These are phyloP conservation scores for Hydractinia symbiolongicarpus DNA, from an alignment of 30 jellyfish, hydroid and myxozoan species.

Conservation along the genomic window DNA sequence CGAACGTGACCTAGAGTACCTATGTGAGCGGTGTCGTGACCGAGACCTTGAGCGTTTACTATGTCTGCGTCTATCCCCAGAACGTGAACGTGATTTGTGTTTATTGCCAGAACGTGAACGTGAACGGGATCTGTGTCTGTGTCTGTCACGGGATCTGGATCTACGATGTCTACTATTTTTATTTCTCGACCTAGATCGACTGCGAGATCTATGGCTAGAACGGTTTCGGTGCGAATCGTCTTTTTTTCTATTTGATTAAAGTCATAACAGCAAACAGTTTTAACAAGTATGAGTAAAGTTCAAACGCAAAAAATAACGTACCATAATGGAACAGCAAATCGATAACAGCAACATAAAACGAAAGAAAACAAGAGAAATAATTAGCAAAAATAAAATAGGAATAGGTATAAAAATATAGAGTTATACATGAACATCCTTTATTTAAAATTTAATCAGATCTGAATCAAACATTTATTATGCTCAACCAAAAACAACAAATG, in stretches of 20 bases:
- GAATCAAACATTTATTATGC: no score
- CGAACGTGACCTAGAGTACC: background rate
- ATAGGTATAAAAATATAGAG: no score
- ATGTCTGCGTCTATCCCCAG: constrained; percentile 23
- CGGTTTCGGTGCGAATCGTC: constrained; percentile 33
- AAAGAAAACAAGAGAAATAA: background rate
- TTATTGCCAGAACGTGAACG: no score
- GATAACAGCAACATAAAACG: background rate
- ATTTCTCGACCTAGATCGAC: constrained; percentile 44
- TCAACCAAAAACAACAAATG: no score
- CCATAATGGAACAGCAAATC: background rate
- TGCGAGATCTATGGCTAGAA: constrained; percentile 45
- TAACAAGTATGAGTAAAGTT: background rate
- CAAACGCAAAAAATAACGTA: background rate
- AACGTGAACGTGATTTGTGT: constrained; percentile 49
- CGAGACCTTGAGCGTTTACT: constrained; percentile 9
- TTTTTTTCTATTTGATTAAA: constrained; percentile 15
- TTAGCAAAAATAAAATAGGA: no score
- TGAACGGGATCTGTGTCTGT: constrained; percentile 39
- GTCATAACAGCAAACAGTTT: background rate
- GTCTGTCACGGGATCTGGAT: constrained; percentile 59
- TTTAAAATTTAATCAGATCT: no score
- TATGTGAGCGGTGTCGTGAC: background rate
- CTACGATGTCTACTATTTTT: constrained; percentile 56
- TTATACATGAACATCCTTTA: no score